Percentiles rank a stretch among this genome's conserved stretches.
Conservation (phyloP, 2,113 vertebrate species). For the Pteronura brasiliensis region DNA sequence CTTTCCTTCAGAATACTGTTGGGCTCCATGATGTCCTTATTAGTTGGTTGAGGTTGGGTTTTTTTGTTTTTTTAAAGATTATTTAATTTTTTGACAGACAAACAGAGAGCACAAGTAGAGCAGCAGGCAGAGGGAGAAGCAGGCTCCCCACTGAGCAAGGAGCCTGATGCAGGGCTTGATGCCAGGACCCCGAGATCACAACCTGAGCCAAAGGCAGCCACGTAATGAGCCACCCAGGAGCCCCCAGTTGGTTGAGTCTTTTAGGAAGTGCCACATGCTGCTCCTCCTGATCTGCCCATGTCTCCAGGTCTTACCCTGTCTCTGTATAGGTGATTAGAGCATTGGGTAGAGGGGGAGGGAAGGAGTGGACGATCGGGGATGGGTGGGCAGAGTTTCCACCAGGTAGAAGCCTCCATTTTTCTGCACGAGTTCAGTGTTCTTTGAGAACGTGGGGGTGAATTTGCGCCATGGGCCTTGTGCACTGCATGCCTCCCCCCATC, state of each 20-base stretch:
- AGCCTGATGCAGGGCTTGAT: too few species aligned
- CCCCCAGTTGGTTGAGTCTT: too few species aligned
- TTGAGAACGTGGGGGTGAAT: neutral
- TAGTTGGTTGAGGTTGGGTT: neutral
- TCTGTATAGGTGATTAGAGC: neutral
- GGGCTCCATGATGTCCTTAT: neutral
- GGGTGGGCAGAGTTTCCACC: neutral
- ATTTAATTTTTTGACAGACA: too few species aligned
- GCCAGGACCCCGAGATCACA: too few species aligned
- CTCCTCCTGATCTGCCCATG: neutral
- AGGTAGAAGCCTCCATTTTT: neutral
- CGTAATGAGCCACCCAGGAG: too few species aligned
- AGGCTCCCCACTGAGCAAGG: too few species aligned
- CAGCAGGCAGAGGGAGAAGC: too few species aligned
- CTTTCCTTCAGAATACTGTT: neutral
- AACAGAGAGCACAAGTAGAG: too few species aligned
- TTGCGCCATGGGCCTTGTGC: neutral
- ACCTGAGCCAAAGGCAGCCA: too few species aligned
- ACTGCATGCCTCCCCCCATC: fast-evolving
- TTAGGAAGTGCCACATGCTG: neutral
- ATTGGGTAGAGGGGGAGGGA: neutral
- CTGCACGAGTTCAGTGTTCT: neutral
- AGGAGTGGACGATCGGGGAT: neutral
- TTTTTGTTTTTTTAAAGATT: too few species aligned
- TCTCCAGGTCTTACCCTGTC: neutral